phyloP scores from a whole-genome alignment of 2,797 vertebrate species.

The Coendou prehensilis region DNA sequence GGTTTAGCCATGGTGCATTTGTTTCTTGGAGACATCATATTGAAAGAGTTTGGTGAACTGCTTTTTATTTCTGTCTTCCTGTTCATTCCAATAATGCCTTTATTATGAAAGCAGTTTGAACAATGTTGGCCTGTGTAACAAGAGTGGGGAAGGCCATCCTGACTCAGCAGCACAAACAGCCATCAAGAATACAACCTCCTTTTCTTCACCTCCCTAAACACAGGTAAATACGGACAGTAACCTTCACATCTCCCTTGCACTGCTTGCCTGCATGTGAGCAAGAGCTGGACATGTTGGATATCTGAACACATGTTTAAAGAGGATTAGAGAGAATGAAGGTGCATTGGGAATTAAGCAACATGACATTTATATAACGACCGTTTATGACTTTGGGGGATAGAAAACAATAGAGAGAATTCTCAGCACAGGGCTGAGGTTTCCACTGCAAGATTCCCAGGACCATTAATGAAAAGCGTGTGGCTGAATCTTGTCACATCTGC shows the following conservation, averaged over 20 bases:
- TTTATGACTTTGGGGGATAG: constrained; percentile 63
- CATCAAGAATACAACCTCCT: neutral
- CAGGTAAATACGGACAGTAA: neutral
- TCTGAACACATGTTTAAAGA: constrained; percentile 18
- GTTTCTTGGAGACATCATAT: constrained; percentile 71
- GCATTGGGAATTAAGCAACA: constrained; percentile 81
- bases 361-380: constrained; percentile 80
- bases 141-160: constrained; percentile 62
- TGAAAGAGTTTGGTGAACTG: constrained; percentile 82
- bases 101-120: constrained; percentile 84
- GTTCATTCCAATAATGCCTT: constrained; percentile 78
- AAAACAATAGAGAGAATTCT: constrained; percentile 80
- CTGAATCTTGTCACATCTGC: constrained; percentile 72
- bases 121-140: constrained; percentile 67
- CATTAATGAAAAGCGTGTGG: constrained; percentile 81
- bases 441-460: constrained; percentile 80
- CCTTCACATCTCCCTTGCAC: neutral
- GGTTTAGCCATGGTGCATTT: constrained; percentile 78
- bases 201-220: neutral
- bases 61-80: constrained; percentile 74
- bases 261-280: neutral
- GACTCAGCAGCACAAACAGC: neutral
- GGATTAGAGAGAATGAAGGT: constrained; percentile 79
- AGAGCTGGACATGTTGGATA: neutral
- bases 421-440: constrained; percentile 72